phyloP scores from a whole-genome alignment of 23 tunicate species.

The Trididemnum miniatum region DNA sequence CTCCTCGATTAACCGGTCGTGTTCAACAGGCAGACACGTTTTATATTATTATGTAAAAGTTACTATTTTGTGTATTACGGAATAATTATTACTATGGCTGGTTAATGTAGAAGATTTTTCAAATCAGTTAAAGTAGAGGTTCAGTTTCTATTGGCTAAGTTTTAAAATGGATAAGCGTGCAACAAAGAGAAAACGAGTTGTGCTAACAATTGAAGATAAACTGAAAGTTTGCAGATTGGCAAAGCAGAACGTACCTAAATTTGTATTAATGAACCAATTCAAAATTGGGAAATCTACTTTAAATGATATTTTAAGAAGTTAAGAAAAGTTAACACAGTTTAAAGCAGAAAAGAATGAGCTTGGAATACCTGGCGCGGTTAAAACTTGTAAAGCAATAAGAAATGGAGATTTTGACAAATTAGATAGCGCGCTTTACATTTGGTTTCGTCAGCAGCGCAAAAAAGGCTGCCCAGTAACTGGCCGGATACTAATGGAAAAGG shows the following conservation, averaged over 20 bases:
- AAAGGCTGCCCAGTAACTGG: slow-evolving; percentile 17
- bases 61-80: too few relatives aligned
- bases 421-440: slow-evolving; percentile 10
- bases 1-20: too few relatives aligned
- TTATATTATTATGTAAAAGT: too few relatives aligned
- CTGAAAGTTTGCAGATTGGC: neutral
- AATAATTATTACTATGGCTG: too few relatives aligned
- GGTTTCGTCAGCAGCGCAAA: slow-evolving; percentile 23
- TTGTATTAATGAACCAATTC: neutral
- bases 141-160: too few relatives aligned
- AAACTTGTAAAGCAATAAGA: neutral
- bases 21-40: too few relatives aligned
- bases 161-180: too few relatives aligned
- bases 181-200: too few relatives aligned
- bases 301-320: neutral
- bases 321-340: slow-evolving; percentile 7
- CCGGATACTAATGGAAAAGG: slow-evolving; percentile 1
- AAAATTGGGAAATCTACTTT: slow-evolving; percentile 6
- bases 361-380: neutral
- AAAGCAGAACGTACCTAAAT: neutral
- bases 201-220: slow-evolving; percentile 6
- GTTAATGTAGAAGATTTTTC: too few relatives aligned
- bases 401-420: neutral
- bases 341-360: neutral
- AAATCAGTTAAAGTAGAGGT: too few relatives aligned